Evolutionary conservation across 2,797 vertebrate genomes (phyloP).

Genomic region (Chloroceryle inda): DNA sequence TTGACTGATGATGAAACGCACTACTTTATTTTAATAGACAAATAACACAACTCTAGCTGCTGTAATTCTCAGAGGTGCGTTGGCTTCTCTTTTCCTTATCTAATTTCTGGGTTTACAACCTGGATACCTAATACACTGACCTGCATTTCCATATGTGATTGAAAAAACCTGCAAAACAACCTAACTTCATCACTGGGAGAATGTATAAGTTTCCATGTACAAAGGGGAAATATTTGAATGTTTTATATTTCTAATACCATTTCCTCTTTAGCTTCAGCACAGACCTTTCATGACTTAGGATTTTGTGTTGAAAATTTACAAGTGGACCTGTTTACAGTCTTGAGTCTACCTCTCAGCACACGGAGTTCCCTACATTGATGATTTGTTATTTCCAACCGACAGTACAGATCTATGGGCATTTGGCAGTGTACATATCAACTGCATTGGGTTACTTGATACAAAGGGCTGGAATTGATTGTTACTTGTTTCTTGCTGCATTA

Average conservation of each 20-base stretch:
- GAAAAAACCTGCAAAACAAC: neutral
- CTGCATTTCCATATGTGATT: neutral
- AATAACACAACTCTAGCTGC: slow-evolving; percentile 44
- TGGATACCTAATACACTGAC: neutral
- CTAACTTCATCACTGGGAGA: neutral
- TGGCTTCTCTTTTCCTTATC: slow-evolving; percentile 22
- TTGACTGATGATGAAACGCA: slow-evolving; percentile 46
- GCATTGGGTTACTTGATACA: neutral
- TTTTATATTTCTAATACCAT: neutral
- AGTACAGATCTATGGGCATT: neutral
- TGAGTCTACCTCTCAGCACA: neutral
- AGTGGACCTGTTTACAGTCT: neutral
- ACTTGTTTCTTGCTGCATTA: neutral
- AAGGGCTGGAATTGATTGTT: neutral
- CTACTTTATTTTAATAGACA: slow-evolving; percentile 37
- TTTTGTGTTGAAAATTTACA: neutral
- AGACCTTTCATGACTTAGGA: neutral
- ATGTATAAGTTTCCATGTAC: neutral
- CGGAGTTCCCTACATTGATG: neutral
- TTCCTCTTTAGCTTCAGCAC: neutral
- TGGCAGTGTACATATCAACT: neutral
- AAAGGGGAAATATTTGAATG: neutral
- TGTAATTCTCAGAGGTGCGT: slow-evolving; percentile 14
- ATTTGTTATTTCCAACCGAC: neutral
- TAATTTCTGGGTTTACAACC: slow-evolving; percentile 6